Conservation (phyloP, 2,113 vertebrate species). For the Pachyramphus minor region DNA sequence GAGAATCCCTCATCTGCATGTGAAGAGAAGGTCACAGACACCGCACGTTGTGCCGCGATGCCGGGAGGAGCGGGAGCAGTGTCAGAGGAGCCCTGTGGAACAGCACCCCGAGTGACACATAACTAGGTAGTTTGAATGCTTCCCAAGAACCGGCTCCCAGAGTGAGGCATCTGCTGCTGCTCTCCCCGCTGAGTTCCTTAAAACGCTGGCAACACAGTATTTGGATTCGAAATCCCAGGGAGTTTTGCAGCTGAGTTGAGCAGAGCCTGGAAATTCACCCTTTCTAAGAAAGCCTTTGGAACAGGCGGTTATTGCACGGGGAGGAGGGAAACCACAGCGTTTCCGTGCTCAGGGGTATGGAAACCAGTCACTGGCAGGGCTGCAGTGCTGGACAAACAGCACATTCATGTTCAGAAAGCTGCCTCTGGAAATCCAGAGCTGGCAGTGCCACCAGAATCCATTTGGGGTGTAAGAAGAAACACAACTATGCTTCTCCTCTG, state of each 20-base stretch:
- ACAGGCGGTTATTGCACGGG: background rate
- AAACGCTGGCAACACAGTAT: background rate
- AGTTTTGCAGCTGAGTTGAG: background rate
- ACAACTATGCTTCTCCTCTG: background rate
- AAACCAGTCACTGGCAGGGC: accelerated
- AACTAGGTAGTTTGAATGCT: background rate
- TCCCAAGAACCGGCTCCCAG: background rate
- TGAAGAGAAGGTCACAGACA: background rate
- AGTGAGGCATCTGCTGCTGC: background rate
- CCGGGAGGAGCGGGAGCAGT: background rate
- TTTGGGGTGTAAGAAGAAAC: background rate
- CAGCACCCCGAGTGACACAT: background rate
- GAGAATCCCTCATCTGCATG: background rate
- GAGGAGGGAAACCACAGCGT: background rate
- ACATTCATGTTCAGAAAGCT: accelerated
- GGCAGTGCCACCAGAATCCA: background rate
- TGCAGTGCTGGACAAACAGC: background rate
- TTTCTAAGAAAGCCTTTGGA: background rate
- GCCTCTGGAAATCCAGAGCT: background rate
- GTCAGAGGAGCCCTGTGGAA: background rate
- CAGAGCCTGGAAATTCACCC: background rate
- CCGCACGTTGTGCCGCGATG: background rate
- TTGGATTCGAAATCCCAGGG: background rate
- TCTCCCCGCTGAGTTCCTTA: background rate
- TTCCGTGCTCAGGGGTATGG: accelerated